These are phyloP conservation scores for Hepsetus odoe DNA, from an alignment of 2,113 vertebrate genomes.

Conservation along the genomic window DNA sequence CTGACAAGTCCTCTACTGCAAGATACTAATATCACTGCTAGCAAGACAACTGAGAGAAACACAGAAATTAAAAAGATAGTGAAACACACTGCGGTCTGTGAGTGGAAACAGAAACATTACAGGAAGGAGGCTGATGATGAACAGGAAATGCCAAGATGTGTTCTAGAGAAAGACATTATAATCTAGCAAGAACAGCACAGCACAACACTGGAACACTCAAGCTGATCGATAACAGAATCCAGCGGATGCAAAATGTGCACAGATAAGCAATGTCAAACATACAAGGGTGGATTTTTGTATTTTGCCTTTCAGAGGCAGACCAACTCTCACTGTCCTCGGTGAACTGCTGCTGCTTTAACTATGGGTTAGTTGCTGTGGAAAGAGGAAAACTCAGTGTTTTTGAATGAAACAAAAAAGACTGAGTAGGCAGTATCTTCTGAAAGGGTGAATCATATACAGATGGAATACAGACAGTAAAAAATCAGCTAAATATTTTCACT, in stretches of 20 bases:
- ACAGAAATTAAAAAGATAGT: neutral
- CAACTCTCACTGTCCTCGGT: neutral
- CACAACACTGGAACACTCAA: neutral
- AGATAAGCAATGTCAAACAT: neutral
- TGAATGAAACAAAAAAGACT: neutral
- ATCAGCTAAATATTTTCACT: no score
- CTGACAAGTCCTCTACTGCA: neutral
- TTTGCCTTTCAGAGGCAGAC: neutral
- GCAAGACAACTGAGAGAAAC: neutral
- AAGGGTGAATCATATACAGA: neutral
- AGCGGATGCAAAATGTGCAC: neutral
- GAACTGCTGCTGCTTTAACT: neutral
- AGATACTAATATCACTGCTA: neutral
- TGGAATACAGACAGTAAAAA: no score
- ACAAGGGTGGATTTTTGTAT: neutral
- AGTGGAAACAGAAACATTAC: slow-evolving; percentile 15
- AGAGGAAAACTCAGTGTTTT: neutral
- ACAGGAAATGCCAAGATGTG: slow-evolving; percentile 26
- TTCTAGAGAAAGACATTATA: neutral
- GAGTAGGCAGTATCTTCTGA: neutral
- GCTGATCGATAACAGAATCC: neutral
- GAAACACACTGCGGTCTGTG: neutral
- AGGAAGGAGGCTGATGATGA: neutral
- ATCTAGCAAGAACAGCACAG: neutral
- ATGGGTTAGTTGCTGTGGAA: slow-evolving; percentile 6